Evolutionary conservation across 2,113 vertebrate species (phyloP).

Genomic region (Sorex araneus): DNA sequence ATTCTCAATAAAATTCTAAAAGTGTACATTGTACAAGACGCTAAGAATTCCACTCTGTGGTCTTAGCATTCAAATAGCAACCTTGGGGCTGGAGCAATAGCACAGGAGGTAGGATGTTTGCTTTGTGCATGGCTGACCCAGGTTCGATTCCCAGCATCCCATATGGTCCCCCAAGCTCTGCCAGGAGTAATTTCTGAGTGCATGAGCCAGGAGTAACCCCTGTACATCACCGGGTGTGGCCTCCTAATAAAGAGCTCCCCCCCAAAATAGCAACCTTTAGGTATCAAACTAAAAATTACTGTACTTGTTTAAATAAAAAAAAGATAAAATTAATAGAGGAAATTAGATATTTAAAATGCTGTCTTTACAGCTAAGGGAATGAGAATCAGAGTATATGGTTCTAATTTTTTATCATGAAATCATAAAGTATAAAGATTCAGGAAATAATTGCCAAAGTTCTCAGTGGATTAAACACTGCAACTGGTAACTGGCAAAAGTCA

Average conservation of each 20-base stretch:
- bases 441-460: background rate
- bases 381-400: background rate
- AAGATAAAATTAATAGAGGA: background rate
- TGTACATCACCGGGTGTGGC: too few species aligned
- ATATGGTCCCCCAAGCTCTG: too few species aligned
- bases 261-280: background rate
- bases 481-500: background rate
- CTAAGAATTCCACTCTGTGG: background rate
- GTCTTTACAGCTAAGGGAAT: background rate
- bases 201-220: too few species aligned
- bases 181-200: too few species aligned
- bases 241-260: too few species aligned
- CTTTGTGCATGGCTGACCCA: too few species aligned
- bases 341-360: background rate
- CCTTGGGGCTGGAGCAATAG: too few species aligned
- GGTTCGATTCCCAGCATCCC: too few species aligned
- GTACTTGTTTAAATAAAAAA: background rate
- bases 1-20: conserved; percentile 2
- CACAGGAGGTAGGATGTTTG: too few species aligned
- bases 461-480: background rate
- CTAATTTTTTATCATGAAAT: background rate
- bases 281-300: background rate
- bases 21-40: background rate
- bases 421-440: background rate
- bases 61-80: background rate